Percentiles rank a stretch among this genome's conserved stretches.
phyloP scores from a whole-genome alignment of 1,140 invertebrate species.

The Venturia canescens region DNA sequence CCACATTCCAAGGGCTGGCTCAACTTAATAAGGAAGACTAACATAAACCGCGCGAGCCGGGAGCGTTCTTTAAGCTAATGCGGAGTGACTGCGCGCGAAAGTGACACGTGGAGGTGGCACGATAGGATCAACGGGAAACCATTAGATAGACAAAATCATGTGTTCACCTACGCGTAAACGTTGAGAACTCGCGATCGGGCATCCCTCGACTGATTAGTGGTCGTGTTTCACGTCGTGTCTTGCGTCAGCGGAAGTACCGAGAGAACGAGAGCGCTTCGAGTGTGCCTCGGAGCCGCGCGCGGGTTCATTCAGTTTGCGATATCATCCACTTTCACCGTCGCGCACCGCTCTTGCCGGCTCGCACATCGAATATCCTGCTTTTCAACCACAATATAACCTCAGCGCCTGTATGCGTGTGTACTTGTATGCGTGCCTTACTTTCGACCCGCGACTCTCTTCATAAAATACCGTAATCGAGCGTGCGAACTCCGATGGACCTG shows the following conservation, averaged over 20 bases:
- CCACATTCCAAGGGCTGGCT: conserved; percentile 5
- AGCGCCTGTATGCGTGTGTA: too few species aligned
- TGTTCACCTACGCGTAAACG: conserved; percentile 6
- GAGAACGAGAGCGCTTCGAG: conserved; percentile 23
- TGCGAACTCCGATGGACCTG: conserved; percentile 36
- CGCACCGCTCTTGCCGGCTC: neutral
- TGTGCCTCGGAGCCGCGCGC: neutral
- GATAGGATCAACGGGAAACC: neutral
- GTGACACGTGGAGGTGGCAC: neutral
- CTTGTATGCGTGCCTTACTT: conserved; percentile 32
- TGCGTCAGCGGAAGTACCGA: conserved; percentile 50
- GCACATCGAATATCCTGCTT: neutral
- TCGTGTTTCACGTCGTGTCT: conserved; percentile 10
- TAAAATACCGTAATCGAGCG: conserved; percentile 39
- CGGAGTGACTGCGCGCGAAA: neutral
- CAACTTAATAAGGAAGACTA: too few species aligned
- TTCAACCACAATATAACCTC: neutral
- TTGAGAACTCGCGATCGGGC: neutral
- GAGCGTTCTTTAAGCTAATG: neutral
- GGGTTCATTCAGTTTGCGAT: conserved; percentile 32
- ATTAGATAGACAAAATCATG: neutral
- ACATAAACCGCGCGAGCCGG: neutral
- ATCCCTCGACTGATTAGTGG: neutral
- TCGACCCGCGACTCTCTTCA: conserved; percentile 34
- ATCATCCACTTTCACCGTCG: conserved; percentile 46